Evolutionary conservation across 2,113 vertebrate genomes (phyloP).

Genomic region (Toxotes jaculatrix): DNA sequence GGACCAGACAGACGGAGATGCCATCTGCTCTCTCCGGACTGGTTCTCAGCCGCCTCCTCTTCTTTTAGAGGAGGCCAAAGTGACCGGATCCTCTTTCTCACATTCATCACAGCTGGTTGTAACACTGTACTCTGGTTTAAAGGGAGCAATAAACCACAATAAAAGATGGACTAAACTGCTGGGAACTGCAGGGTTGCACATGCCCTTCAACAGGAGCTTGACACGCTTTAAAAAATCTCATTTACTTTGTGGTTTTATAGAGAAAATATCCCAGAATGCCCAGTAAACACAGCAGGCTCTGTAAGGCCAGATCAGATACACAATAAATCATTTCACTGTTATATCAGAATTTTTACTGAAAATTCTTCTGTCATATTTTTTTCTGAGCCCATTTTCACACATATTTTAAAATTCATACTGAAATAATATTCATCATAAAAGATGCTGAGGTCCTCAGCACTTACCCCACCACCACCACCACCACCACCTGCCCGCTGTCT

Average conservation of each 20-base stretch:
- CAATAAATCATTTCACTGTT: not conserved
- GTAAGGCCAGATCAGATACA: not conserved
- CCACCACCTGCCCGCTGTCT: no score
- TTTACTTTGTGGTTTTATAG: constrained; percentile 4
- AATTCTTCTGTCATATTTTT: not conserved
- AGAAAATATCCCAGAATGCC: not conserved
- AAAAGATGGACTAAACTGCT: not conserved
- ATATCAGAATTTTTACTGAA: not conserved
- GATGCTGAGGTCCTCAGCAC: not conserved
- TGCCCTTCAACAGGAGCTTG: not conserved
- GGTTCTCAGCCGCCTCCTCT: constrained; percentile 43
- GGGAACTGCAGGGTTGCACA: not conserved
- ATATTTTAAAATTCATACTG: not conserved
- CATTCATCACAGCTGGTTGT: constrained; percentile 61
- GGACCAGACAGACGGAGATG: constrained; percentile 73
- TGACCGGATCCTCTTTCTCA: constrained; percentile 47
- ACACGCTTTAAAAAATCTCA: constrained; percentile 9
- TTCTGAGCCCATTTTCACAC: not conserved
- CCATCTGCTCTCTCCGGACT: constrained; percentile 67
- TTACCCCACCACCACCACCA: not conserved
- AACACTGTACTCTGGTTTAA: not conserved
- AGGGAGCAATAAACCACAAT: constrained; percentile 13
- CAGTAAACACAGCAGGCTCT: not conserved
- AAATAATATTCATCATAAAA: not conserved
- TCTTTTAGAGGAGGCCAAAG: constrained; percentile 58